Evolutionary conservation across 1,140 invertebrate species (phyloP).

Genomic region (Brachystomella parvula): DNA sequence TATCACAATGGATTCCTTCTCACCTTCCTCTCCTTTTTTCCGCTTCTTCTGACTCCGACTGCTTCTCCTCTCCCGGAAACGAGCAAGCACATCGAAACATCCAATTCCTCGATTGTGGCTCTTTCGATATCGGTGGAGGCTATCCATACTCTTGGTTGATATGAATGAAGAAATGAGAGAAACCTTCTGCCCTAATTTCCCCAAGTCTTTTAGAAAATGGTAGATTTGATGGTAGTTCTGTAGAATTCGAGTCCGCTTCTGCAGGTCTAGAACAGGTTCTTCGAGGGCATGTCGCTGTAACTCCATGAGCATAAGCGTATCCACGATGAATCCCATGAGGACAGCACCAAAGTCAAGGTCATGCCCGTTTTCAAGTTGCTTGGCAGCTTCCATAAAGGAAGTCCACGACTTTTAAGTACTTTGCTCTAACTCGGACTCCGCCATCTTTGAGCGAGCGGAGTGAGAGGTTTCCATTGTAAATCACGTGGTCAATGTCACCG

Average conservation of each 20-base stretch:
- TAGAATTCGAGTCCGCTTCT: not conserved
- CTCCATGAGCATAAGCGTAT: not conserved
- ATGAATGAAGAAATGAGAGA: not conserved
- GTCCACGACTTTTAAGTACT: not conserved
- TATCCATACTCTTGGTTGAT: not conserved
- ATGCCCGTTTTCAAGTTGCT: not conserved
- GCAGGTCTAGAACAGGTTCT: not conserved
- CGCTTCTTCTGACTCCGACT: too few relatives aligned
- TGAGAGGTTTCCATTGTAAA: not conserved
- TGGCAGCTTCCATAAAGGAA: not conserved
- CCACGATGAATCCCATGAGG: constrained; percentile 8
- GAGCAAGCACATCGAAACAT: too few relatives aligned
- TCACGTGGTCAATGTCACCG: not conserved
- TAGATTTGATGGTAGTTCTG: not conserved
- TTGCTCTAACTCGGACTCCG: not conserved
- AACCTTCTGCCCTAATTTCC: not conserved
- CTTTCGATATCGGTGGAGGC: not conserved
- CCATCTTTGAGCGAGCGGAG: not conserved
- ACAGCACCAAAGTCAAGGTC: constrained; percentile 21
- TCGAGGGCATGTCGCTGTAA: not conserved
- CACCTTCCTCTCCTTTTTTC: too few relatives aligned
- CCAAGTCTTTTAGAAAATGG: not conserved
- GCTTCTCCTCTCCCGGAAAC: too few relatives aligned
- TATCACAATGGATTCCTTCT: too few relatives aligned
- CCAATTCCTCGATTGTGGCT: too few relatives aligned